Evolutionary conservation across 2,797 vertebrate species (phyloP).

Genomic region (Gymnodraco acuticeps): DNA sequence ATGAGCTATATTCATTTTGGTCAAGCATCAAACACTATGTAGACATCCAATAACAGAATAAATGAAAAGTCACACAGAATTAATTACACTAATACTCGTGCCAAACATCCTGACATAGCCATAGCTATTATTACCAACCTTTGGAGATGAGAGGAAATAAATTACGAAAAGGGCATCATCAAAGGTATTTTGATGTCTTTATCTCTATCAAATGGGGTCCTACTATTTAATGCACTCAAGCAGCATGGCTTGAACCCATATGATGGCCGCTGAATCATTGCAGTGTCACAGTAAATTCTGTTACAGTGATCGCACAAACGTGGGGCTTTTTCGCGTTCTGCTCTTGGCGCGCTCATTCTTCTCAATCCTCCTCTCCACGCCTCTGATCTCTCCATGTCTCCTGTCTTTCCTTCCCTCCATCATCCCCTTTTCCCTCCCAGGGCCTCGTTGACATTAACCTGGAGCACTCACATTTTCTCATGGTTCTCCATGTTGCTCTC

Average conservation of each 20-base stretch:
- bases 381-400: slow-evolving; percentile 62
- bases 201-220: slow-evolving; percentile 7
- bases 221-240: slow-evolving; percentile 19
- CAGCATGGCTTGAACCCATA: slow-evolving; percentile 41
- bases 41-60: slow-evolving; percentile 56
- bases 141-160: slow-evolving; percentile 28
- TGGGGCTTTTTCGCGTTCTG: slow-evolving; percentile 49
- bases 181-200: slow-evolving; percentile 35
- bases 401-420: slow-evolving; percentile 67
- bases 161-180: slow-evolving; percentile 30
- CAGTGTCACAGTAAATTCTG: slow-evolving; percentile 64
- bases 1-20: slow-evolving; percentile 83
- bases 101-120: slow-evolving; percentile 5
- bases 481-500: slow-evolving; percentile 81
- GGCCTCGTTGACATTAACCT: slow-evolving; percentile 84
- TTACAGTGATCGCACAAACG: slow-evolving; percentile 52
- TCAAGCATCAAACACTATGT: slow-evolving; percentile 59
- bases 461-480: slow-evolving; percentile 81
- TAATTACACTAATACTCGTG: slow-evolving; percentile 32
- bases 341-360: slow-evolving; percentile 56
- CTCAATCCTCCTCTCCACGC: slow-evolving; percentile 57
- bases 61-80: slow-evolving; percentile 44
- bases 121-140: slow-evolving; percentile 21
- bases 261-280: slow-evolving; percentile 65
- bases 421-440: slow-evolving; percentile 75